Evolutionary conservation across 1,140 invertebrate species (phyloP), one percentile per base, ranked within the genome.

Genomic region (Mamestra configurata): DNA sequence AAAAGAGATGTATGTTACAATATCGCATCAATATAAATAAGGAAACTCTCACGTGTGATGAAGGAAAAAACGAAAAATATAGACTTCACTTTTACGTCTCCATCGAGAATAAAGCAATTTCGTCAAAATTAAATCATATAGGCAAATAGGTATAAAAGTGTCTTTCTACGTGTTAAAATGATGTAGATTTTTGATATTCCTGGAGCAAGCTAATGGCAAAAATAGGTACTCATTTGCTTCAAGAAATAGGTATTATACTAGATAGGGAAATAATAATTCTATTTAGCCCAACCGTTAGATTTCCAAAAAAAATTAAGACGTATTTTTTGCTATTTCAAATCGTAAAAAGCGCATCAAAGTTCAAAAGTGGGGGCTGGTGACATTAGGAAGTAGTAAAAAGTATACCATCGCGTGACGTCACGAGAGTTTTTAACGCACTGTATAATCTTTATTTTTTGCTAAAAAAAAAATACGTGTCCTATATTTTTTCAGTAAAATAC

Each of bases 21-120:
- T 51, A 71, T 71, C 24, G 2, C 68, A 71, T 71, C 68, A 71
- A 53, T 27, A 31, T 71, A 71, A 31, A 70, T 51, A 71, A 71
- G 68, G 46, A 71, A 35, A 71, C 43, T 49, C 64, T 24, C 35
- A 51, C 22, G 15, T 49, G 35, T 53, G 68, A 51, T 70, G 66
- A 71, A 53, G 46, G 46, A 51, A 71, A 71, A 46, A 51, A 53
- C 13, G 40, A 20, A 68, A 71, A 71, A 71, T 40, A 68, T n/a
- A 71, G 43, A 51, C 68, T 51, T 51, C 46, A 49, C 15, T 24
- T 71, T 51, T 53, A 51, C 46, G 22, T 18, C 22, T n/a, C 68
- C 68, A 20, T 53, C 10, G 68, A 71, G 64, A 71, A 51, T 71
- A 71, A 71, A 46, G 24, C 27, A 71, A 53, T 51, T 51, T 53